These are phyloP conservation scores for Brachionus koreanus DNA, from an alignment of 1,140 invertebrate genomes.

Conservation along the genomic window DNA sequence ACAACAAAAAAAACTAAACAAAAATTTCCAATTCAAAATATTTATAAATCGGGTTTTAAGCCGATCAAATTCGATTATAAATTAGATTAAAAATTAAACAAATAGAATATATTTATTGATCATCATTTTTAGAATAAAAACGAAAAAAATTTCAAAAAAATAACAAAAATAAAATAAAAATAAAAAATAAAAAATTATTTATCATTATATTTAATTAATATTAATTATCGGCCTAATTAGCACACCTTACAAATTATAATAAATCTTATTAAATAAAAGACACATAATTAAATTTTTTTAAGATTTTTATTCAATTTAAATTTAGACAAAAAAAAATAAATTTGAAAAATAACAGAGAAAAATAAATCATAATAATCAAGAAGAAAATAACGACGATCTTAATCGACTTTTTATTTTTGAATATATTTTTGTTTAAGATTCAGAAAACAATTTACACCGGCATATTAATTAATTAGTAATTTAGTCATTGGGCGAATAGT, in stretches of 20 bases:
- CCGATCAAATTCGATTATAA: background rate
- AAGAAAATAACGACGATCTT: background rate
- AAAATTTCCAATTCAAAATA: too few relatives aligned
- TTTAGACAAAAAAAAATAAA: slow-evolving; percentile 4
- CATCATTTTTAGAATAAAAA: background rate
- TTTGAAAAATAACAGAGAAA: background rate
- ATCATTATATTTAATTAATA: background rate
- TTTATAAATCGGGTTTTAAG: background rate
- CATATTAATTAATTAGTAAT: background rate
- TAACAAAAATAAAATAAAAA: background rate
- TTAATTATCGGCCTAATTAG: background rate
- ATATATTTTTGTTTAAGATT: background rate
- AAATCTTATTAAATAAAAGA: background rate
- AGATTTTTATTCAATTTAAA: background rate
- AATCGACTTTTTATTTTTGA: background rate
- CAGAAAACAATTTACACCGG: slow-evolving; percentile 14
- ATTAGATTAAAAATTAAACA: background rate
- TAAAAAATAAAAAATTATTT: background rate
- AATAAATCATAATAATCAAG: background rate
- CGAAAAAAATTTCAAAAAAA: too few relatives aligned
- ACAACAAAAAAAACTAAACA: background rate
- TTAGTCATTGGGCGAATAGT: slow-evolving; percentile 48
- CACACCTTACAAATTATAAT: background rate
- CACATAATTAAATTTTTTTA: background rate
- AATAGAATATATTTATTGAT: background rate